A percentile compares a stretch with the other conserved stretches of the same genome.
Conservation (phyloP, 2,888 invertebrate genomes). For the Dusona sp. region DNA sequence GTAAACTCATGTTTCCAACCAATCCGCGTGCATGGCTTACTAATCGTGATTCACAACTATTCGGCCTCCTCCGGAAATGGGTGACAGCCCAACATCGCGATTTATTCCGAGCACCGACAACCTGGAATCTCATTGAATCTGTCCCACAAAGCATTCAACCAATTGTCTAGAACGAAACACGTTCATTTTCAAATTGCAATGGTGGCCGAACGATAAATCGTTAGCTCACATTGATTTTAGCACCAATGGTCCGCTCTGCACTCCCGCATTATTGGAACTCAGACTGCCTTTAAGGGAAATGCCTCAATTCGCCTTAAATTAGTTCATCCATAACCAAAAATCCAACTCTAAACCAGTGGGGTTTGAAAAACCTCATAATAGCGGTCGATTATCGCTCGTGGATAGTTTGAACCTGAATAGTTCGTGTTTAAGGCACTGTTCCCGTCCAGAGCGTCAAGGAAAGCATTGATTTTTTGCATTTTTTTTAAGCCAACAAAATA, state of each 20-base stretch:
- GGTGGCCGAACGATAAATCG: background rate
- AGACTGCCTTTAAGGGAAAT: background rate
- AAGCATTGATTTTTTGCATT: no score
- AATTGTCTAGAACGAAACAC: conserved; percentile 32
- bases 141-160: conserved; percentile 6
- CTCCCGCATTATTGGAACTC: background rate
- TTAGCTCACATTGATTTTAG: background rate
- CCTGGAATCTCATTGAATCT: conserved; percentile 39
- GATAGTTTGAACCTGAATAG: background rate
- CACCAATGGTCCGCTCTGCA: background rate
- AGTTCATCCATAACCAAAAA: background rate
- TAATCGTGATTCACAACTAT: background rate
- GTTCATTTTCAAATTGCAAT: background rate
- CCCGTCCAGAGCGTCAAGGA: no score
- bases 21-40: background rate
- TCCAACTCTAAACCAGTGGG: background rate
- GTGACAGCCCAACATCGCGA: conserved; percentile 3
- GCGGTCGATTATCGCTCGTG: background rate
- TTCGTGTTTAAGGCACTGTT: no score
- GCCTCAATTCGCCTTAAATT: background rate
- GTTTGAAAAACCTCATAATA: background rate
- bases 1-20: conserved; percentile 14
- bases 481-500: no score
- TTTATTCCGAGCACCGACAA: conserved; percentile 27
- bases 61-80: background rate